Base-by-base conservation (phyloP, 2,888 invertebrate genomes). In the Fragum fragum region DNA sequence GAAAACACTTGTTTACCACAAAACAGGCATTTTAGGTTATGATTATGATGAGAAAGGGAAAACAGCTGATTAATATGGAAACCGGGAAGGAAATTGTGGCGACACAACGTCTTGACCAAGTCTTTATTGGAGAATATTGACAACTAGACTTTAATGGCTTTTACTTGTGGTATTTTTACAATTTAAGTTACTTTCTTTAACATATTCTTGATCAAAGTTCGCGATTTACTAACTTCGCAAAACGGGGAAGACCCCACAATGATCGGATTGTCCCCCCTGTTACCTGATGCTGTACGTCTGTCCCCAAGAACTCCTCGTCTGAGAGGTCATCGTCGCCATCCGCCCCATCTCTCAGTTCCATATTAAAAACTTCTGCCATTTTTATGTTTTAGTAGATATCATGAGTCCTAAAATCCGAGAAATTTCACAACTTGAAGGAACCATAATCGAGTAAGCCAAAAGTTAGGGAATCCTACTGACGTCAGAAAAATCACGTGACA, bases 251-350 rank as follows among this genome's bases (percentile, higher is more conserved):
- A 18, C 71, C 57, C 70, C 52, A 70, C n/a, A 11, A 63, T 55
- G 57, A 36, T n/a, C 11, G 72, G 70, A 90, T 42, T 92, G 92
- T 79, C 92, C 91, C 70, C 92, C 92, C 63, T 93, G 76, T 88
- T 89, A 80, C 98, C 95, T 97, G 97, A 81, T 91, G 90, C 78
- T 90, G 89, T 75, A 91, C 92, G 79, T 93, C 93, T 80, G 91
- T 89, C 88, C 97, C 97, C 94, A 98, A 97, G 94, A 97, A 97
- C 95, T 98, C 98, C 94, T 98, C 98, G 91, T 97, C 97, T 74
- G 95, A 95, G 92, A 94, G 97, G 97, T 93, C 93, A 68, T 94
- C 94, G 29, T 91, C 88, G 32, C 87, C 90, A 70, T 90, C 90
- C 21, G 90, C 91, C 57, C 91, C 91, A 76, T 94, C 95, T 93